phyloP scores from a whole-genome alignment of 2,113 vertebrate genomes.

The Periophthalmodon schlosseri region DNA sequence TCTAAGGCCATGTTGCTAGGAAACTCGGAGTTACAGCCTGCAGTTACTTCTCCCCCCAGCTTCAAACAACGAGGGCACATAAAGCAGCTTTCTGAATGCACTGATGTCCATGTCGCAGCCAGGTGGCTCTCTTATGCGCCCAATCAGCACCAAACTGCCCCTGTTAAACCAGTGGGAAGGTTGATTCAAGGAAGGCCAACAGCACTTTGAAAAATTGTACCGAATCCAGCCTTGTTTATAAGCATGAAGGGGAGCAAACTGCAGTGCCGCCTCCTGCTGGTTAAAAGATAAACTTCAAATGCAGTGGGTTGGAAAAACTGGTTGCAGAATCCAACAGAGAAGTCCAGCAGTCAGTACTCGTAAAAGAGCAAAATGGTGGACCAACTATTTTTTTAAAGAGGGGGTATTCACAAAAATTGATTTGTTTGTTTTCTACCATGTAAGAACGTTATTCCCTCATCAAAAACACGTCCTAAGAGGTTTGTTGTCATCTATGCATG shows the following conservation, averaged over 20 bases:
- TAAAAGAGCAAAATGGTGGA: neutral
- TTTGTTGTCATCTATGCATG: no score
- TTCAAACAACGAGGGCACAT: constrained; percentile 47
- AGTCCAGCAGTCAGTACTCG: neutral
- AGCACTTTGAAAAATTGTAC: constrained; percentile 41
- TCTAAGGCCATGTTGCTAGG: constrained; percentile 69
- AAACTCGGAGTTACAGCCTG: constrained; percentile 55
- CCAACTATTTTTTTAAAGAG: neutral
- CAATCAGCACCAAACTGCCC: constrained; percentile 51
- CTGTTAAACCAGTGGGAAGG: constrained; percentile 40
- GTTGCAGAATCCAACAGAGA: neutral
- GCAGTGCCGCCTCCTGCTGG: constrained; percentile 28
- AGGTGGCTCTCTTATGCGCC: constrained; percentile 64
- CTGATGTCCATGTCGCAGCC: constrained; percentile 56
- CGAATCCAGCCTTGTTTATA: constrained; percentile 28
- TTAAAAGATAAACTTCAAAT: constrained; percentile 11
- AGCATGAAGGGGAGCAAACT: neutral
- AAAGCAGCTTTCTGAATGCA: constrained; percentile 55
- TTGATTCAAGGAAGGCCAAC: constrained; percentile 52
- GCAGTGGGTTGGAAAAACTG: neutral
- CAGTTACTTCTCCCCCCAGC: constrained; percentile 48
- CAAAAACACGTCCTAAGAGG: no score
- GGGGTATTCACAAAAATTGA: no score
- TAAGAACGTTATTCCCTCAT: no score
- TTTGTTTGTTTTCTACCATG: no score